Percentiles rank a stretch among this genome's conserved stretches.
These are phyloP conservation scores for Crioceris asparagi DNA, from an alignment of 2,888 invertebrate genomes.

Conservation along the genomic window DNA sequence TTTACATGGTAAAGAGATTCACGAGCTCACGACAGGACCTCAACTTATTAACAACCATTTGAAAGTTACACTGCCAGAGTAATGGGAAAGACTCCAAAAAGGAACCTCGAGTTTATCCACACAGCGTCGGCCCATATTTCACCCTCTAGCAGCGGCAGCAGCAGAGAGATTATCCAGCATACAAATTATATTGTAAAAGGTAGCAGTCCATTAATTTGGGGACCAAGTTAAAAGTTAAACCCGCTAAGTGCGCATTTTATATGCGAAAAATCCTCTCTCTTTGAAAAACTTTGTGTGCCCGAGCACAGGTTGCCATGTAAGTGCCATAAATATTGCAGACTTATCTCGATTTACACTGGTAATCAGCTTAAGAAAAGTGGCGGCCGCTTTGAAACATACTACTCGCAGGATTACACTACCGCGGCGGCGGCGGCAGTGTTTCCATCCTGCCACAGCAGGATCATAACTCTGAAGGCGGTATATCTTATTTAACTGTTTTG, in stretches of 20 bases:
- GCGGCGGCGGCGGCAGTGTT: conserved; percentile 29
- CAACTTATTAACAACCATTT: too few species aligned
- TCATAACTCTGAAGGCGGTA: conserved; percentile 30
- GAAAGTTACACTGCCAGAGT: too few species aligned
- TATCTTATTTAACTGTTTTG: conserved; percentile 34
- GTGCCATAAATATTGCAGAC: conserved; percentile 40
- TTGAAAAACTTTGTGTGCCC: conserved; percentile 20
- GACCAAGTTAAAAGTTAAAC: conserved; percentile 28
- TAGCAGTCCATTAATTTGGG: conserved; percentile 26
- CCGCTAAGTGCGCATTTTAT: conserved; percentile 17
- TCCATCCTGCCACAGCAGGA: conserved; percentile 32
- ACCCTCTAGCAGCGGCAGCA: too few species aligned
- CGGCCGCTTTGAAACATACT: conserved; percentile 39
- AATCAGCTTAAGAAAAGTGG: conserved; percentile 43
- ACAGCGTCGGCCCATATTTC: too few species aligned
- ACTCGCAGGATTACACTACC: conserved; percentile 38
- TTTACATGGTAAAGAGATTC: too few species aligned
- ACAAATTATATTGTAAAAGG: too few species aligned
- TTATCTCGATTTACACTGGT: conserved; percentile 42
- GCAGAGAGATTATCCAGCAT: too few species aligned
- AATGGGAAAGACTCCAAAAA: too few species aligned
- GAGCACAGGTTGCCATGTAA: conserved; percentile 35
- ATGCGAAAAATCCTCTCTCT: conserved; percentile 22
- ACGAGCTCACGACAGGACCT: too few species aligned
- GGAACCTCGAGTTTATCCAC: too few species aligned